Conservation (phyloP, 1,140 invertebrate genomes). For the Ptiloglossa arizonensis region DNA sequence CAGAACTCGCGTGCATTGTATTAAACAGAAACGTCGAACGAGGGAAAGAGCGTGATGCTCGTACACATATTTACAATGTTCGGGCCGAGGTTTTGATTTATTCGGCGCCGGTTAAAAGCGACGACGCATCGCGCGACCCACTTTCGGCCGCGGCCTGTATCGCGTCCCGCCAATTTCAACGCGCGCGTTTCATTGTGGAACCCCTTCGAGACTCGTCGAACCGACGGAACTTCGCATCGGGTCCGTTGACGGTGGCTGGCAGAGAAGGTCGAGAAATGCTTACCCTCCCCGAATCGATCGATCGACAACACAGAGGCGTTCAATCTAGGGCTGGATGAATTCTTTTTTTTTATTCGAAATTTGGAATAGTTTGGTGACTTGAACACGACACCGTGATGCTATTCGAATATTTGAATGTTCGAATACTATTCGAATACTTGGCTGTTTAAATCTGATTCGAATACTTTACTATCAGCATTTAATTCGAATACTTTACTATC, state of each 20-base stretch:
- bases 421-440: no score
- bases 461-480: no score
- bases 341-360: no score
- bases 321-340: background rate
- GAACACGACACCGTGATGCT: no score
- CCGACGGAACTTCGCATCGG: no score
- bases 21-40: constrained; percentile 10
- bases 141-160: background rate
- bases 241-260: no score
- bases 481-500: no score
- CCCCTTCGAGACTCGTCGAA: background rate
- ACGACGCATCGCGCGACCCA: background rate
- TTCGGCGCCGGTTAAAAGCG: constrained; percentile 11
- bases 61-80: constrained; percentile 11
- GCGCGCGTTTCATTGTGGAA: background rate
- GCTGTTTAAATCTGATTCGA: no score
- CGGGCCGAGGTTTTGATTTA: constrained; percentile 20
- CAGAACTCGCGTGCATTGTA: background rate
- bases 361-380: no score
- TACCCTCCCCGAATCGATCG: constrained; percentile 26
- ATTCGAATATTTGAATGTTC: no score
- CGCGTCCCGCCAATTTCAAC: background rate
- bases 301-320: constrained; percentile 14
- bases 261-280: background rate
- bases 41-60: background rate